These are phyloP conservation scores for Ammospiza maritima DNA, from an alignment of 2,797 vertebrate species.

Conservation along the genomic window DNA sequence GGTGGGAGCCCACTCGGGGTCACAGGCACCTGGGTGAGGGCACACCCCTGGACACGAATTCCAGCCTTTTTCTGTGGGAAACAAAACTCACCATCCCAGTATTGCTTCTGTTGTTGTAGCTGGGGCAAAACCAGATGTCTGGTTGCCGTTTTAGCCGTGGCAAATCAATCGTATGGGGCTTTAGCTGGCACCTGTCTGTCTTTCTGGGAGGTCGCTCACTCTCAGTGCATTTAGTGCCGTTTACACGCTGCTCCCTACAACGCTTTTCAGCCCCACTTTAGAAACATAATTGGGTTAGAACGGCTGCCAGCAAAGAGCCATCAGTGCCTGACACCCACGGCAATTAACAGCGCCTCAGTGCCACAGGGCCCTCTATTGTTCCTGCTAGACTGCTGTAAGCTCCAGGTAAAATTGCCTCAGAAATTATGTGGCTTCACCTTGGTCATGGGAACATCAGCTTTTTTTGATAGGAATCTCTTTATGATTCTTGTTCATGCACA, in stretches of 20 bases:
- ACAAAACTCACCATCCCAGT: background rate
- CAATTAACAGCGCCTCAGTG: constrained; percentile 16
- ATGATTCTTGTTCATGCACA: background rate
- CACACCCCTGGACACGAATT: background rate
- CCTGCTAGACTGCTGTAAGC: background rate
- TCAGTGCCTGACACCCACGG: background rate
- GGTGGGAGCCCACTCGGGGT: background rate
- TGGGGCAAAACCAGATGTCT: constrained; percentile 47
- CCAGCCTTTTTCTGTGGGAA: background rate
- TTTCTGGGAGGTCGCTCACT: constrained; percentile 62
- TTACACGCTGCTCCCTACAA: constrained; percentile 33
- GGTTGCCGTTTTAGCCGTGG: constrained; percentile 45
- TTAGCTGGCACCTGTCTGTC: constrained; percentile 66
- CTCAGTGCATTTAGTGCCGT: background rate
- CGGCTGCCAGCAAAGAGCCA: constrained; percentile 29
- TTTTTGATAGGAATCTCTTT: background rate
- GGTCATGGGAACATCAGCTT: background rate
- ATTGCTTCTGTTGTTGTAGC: constrained; percentile 5
- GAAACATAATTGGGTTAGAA: constrained; percentile 59
- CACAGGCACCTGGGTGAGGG: background rate
- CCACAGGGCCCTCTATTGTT: background rate
- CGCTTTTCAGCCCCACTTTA: constrained; percentile 50
- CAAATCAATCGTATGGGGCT: constrained; percentile 69
- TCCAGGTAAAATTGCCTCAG: constrained; percentile 8
- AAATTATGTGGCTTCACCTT: background rate